Base-by-base conservation (phyloP, 2,888 invertebrate genomes). In the Standfussiana lucernea region DNA sequence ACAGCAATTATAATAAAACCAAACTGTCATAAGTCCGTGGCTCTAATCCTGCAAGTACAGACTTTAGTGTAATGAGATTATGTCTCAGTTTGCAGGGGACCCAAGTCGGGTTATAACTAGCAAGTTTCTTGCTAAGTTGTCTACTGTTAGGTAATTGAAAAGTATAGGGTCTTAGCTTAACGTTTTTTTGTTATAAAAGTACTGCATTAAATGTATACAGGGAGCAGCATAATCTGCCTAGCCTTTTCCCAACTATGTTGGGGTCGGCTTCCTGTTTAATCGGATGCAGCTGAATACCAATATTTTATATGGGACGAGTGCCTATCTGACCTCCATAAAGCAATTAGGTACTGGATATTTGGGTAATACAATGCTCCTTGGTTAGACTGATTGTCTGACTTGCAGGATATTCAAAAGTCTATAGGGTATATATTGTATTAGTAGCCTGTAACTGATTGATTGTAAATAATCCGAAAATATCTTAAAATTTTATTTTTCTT, bases 1-100 rank as follows among this genome's bases (percentile, higher is more conserved):
- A 79, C 42, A 61, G 40, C 35, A 66, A 61, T 83, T 66, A 77
- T 77, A 77, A 79, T 82, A 82, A 82, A 79, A 82, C 71, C 62
- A 37, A 76, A 84, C 72, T 76, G 61, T 61, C 68, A 53, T 62
- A 82, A 69, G 42, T 64, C 67, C 42, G 11, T 11, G n/a, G 32
- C 24, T 68, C 28, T 72, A 80, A 80, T 80, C 76, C 72, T 42
- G 72, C 56, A 83, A 80, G 42, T 84, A 76, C 28, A 84, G 61
- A 8, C 67, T 82, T 74, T 32, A 45, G 21, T 28, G 5, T 69
- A 72, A 83, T 69, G 32, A 69, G 80, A 80, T 83, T 84, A 75
- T 42, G 64, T 59, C 56, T 42, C 18, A 56, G 72, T 72, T 81
- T 78, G n/a, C 40, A 35, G 18, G n/a, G 61, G 21, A 84, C 45